Percentiles rank a stretch among this genome's conserved stretches.
Evolutionary conservation across 2,113 vertebrate genomes (phyloP).

Genomic region (Saccopteryx leptura): DNA sequence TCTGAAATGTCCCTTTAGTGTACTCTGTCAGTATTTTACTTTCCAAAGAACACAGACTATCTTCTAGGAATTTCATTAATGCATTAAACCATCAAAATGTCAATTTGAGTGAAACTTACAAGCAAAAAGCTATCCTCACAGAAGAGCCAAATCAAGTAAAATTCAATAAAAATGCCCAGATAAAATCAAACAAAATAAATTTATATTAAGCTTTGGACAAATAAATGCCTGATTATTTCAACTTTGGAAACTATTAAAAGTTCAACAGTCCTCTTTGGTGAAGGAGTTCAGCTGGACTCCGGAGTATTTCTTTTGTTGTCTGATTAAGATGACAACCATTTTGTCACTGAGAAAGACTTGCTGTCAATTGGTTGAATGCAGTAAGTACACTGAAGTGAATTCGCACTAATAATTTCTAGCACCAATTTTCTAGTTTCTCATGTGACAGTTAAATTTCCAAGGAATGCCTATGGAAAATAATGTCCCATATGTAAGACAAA

Average conservation of each 20-base stretch:
- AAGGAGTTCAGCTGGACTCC: slow-evolving; percentile 9
- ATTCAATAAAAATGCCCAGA: slow-evolving; percentile 72
- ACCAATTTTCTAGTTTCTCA: slow-evolving; percentile 41
- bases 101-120: slow-evolving; percentile 75
- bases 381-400: not conserved
- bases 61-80: slow-evolving; percentile 75
- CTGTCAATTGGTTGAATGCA: not conserved
- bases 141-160: slow-evolving; percentile 63
- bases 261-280: slow-evolving; percentile 44
- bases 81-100: slow-evolving; percentile 76
- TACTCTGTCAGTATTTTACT: slow-evolving; percentile 72
- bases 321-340: slow-evolving; percentile 50
- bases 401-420: slow-evolving; percentile 41
- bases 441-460: slow-evolving; percentile 30
- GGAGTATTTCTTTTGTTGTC: slow-evolving; percentile 8
- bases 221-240: slow-evolving; percentile 69
- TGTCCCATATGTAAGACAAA: not conserved
- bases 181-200: slow-evolving; percentile 71
- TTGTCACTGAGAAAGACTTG: not conserved
- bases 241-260: slow-evolving; percentile 72
- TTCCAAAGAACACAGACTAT: slow-evolving; percentile 67
- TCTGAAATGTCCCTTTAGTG: slow-evolving; percentile 69
- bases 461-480: not conserved
- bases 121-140: slow-evolving; percentile 62
- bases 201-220: slow-evolving; percentile 65